Base-by-base conservation (phyloP, 2,888 invertebrate genomes). In the Argynnis bischoffii region DNA sequence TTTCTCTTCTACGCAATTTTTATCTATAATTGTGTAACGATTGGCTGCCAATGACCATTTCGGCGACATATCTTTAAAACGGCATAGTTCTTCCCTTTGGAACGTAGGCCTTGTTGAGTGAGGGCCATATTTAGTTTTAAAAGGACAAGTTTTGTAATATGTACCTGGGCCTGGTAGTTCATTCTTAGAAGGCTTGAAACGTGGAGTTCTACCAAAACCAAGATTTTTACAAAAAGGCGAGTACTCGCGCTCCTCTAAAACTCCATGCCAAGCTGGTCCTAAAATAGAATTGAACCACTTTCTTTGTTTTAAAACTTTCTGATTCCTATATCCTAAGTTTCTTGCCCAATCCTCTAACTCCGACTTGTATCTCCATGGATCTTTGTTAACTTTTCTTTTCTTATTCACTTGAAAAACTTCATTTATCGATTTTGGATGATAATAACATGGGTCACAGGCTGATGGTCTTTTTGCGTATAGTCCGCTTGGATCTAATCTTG, bases 251-350 rank as follows among this genome's bases (percentile, higher is more conserved):
- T 71, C 64, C 14, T 81, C 78, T 0, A 72, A 67, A 5, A 88
- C 55, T 0, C 80, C 74, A 48, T 85, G 82, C 91, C 90, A 90
- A 16, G 88, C 89, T 5, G 89, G 89, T 1, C 91, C 91, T 6
- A 87, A 71, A 41, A 88, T 55, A 2, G 85, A 79, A n/a, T 66
- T 71, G 31, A 74, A 76, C 87, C 88, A 89, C 63, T 55, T 76
- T 47, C 85, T 79, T 50, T 75, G 66, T 15, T 79, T 78, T 8
- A 92, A 79, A 21, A 90, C 69, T 68, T 79, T 78, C 76, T 86
- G 86, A 69, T 92, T 91, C 73, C 90, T 84, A 67, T 89, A 92
- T 6, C 91, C 91, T 48, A 92, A 81, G 73, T 92, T 88, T 71
- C 75, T 76, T 2, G 87, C 80, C 91, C 91, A 92, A 35, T 87